phyloP scores from a whole-genome alignment of 2,113 vertebrate genomes.

The Syngnathus typhle region DNA sequence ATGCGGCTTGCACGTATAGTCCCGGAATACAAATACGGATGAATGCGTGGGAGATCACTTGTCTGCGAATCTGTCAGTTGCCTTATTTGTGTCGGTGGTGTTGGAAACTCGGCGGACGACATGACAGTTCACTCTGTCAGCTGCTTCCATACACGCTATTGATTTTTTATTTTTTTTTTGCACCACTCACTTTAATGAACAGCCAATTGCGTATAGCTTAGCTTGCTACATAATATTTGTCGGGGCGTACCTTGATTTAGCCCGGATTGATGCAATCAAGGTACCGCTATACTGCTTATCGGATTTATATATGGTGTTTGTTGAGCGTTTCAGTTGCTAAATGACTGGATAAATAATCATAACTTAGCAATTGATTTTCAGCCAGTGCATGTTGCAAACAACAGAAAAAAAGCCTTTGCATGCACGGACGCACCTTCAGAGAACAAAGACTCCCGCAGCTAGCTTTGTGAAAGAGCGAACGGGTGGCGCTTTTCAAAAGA shows the following conservation, averaged over 20 bases:
- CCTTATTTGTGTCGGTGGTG: conserved; percentile 27
- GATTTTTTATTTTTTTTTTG: conserved; percentile 66
- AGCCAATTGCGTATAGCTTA: conserved; percentile 35
- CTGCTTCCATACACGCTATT: conserved; percentile 51
- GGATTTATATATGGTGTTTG: neutral
- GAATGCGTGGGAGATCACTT: neutral
- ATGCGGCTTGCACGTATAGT: neutral
- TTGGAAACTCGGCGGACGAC: conserved; percentile 20
- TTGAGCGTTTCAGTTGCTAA: conserved; percentile 11
- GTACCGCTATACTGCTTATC: neutral
- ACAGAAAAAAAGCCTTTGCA: conserved; percentile 24
- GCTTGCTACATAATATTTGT: conserved; percentile 53
- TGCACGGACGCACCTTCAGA: conserved; percentile 26
- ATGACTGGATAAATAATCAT: conserved; percentile 43
- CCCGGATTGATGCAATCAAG: neutral
- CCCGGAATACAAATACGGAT: neutral
- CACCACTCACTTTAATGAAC: conserved; percentile 64
- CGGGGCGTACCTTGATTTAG: conserved; percentile 28
- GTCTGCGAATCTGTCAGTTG: neutral
- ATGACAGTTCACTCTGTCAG: conserved; percentile 44
- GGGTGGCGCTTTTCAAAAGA: conserved; percentile 54
- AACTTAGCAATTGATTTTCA: conserved; percentile 50
- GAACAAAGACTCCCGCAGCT: conserved; percentile 59
- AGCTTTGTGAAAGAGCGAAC: conserved; percentile 38
- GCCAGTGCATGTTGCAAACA: conserved; percentile 37